A percentile compares a stretch with the other conserved stretches of the same genome.
These are phyloP conservation scores for Epinephelus fuscoguttatus DNA, from an alignment of 2,113 vertebrate species.

Conservation along the genomic window DNA sequence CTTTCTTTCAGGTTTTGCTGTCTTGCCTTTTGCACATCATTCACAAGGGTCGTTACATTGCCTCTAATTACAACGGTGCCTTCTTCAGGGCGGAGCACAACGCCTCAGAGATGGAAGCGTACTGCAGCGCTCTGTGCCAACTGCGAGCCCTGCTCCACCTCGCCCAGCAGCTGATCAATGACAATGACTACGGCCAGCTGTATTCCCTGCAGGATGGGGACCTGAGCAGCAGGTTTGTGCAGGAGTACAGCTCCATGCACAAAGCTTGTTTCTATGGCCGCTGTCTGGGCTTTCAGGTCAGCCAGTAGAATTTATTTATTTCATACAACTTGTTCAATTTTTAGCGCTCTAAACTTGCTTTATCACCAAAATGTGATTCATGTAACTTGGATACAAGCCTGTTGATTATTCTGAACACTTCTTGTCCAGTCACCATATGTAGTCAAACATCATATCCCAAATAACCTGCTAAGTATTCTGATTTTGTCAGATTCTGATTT, in stretches of 20 bases:
- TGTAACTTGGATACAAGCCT: neutral
- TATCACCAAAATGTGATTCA: neutral
- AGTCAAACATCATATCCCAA: neutral
- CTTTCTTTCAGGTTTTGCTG: conserved; percentile 80
- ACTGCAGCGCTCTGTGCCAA: conserved; percentile 90
- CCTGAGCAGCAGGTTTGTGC: conserved; percentile 85
- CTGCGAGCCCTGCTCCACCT: conserved; percentile 90
- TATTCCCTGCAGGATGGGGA: conserved; percentile 83
- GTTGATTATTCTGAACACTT: neutral
- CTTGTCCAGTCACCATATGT: neutral
- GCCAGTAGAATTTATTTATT: neutral
- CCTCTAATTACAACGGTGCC: conserved; percentile 84
- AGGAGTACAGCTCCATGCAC: conserved; percentile 91
- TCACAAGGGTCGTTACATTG: conserved; percentile 90
- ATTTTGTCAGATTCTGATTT: neutral
- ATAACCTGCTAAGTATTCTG: neutral
- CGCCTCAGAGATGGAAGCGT: conserved; percentile 89
- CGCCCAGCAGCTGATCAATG: conserved; percentile 86
- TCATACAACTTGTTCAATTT: neutral
- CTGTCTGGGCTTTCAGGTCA: conserved; percentile 94
- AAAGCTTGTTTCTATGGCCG: conserved; percentile 95
- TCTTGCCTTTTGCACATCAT: conserved; percentile 89
- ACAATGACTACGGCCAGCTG: conserved; percentile 84
- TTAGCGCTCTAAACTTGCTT: neutral
- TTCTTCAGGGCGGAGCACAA: conserved; percentile 93